Evolutionary conservation across 2,113 vertebrate genomes (phyloP), one percentile per base, ranked within the genome.

Genomic region (Actenoides lindsayi): DNA sequence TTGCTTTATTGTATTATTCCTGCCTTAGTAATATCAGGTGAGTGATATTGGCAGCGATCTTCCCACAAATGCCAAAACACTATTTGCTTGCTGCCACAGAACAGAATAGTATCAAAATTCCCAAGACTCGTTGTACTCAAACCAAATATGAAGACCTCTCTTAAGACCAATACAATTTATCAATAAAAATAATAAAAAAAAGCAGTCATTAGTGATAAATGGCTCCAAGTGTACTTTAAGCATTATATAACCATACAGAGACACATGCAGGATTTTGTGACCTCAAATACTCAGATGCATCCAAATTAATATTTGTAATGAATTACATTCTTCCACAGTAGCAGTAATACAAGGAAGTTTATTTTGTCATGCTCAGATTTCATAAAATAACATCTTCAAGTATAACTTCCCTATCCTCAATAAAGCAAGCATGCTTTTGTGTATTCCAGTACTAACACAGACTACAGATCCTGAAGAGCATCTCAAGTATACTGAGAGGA

Each of bases 301-400:
- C 85, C 31, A 83, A 28, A 44, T 60, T 82, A 85, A 24, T 91
- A 90, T 91, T 95, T 94, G 82, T 81, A 95, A 42, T 81, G 89
- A 95, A 69, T 87, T 95, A 68, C 63, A 60, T 90, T 96, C 89
- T 97, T 94, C 78, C 76, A 69, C 96, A 94, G 77, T 35, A 89
- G 79, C 68, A 89, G 59, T 73, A 91, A 81, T 50, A 92, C 73
- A 96, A 95, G 94, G 95, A 98, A 97, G 97, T 97, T 97, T 97
- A 73, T 92, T 97, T 94, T 97, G 74, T 77, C 80, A 73, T 76
- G 84, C 69, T 95, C 87, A 57, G 53, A 87, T 95, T 97, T 96
- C 80, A 89, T 95, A 90, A 96, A 98, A 97, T 94, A 96, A 93
- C 68, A 94, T 67, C 59, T 94, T 89, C 54, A 31, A 41, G 9